phyloP scores from a whole-genome alignment of 2,797 vertebrate species.

The Ciconia nigra region DNA sequence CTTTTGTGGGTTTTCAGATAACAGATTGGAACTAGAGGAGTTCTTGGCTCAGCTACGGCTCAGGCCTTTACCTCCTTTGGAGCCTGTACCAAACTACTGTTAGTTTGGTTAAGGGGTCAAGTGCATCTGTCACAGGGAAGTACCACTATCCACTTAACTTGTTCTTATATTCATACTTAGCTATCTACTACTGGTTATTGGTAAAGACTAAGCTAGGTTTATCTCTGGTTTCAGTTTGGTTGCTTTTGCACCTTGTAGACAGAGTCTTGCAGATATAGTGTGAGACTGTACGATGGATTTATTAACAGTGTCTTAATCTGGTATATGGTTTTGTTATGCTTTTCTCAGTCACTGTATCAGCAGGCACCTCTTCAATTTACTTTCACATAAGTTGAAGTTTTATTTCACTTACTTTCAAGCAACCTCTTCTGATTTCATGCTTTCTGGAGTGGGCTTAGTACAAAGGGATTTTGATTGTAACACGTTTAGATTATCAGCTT shows the following conservation, averaged over 20 bases:
- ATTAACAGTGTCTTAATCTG: not conserved
- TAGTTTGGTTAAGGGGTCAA: not conserved
- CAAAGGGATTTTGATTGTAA: not conserved
- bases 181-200: too few relatives aligned
- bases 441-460: not conserved
- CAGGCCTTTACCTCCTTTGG: not conserved
- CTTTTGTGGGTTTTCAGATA: not conserved
- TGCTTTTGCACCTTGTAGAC: not conserved
- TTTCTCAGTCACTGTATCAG: not conserved
- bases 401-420: not conserved
- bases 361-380: not conserved
- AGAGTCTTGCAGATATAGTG: not conserved
- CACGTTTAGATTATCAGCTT: not conserved
- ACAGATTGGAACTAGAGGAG: not conserved
- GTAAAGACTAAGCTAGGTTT: not conserved
- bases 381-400: not conserved
- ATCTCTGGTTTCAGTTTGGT: not conserved
- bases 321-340: accelerated
- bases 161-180: not conserved
- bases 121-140: not conserved
- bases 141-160: not conserved
- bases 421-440: not conserved
- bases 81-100: not conserved
- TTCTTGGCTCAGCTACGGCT: not conserved
- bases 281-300: not conserved